Conservation (phyloP, 2,797 vertebrate species). For the Vespertilio murinus region DNA sequence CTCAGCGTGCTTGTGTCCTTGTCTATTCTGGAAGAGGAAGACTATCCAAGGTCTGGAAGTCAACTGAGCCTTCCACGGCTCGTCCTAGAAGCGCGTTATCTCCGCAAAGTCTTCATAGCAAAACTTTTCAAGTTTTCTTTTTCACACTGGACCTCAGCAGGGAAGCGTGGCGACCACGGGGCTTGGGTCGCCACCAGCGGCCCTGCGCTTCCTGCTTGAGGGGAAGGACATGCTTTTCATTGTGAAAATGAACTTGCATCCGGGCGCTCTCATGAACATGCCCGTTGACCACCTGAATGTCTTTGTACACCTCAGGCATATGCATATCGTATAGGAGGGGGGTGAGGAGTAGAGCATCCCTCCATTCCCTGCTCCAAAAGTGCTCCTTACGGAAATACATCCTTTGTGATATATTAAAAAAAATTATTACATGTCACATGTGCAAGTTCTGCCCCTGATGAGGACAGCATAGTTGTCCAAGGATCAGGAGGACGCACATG, state of each 20-base stretch:
- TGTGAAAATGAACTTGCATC: slow-evolving; percentile 80
- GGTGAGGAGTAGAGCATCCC: slow-evolving; percentile 73
- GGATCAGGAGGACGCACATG: slow-evolving; percentile 58
- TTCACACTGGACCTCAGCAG: slow-evolving; percentile 76
- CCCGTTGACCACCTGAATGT: slow-evolving; percentile 79
- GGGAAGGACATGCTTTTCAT: slow-evolving; percentile 76
- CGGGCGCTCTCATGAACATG: slow-evolving; percentile 77
- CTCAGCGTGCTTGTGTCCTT: slow-evolving; percentile 50
- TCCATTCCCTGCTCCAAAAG: slow-evolving; percentile 81
- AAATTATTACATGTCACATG: slow-evolving; percentile 50
- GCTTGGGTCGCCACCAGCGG: slow-evolving; percentile 76
- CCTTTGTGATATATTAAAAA: slow-evolving; percentile 71
- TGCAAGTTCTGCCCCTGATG: slow-evolving; percentile 75
- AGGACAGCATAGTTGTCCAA: slow-evolving; percentile 46
- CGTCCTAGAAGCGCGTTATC: slow-evolving; percentile 79
- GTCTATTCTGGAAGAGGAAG: slow-evolving; percentile 73
- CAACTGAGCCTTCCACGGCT: slow-evolving; percentile 77
- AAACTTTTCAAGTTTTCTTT: slow-evolving; percentile 79
- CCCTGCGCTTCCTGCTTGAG: slow-evolving; percentile 73
- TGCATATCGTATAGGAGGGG: slow-evolving; percentile 73
- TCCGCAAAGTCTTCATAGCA: slow-evolving; percentile 75
- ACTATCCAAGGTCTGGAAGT: slow-evolving; percentile 79
- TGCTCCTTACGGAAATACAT: slow-evolving; percentile 81
- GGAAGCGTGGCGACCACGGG: slow-evolving; percentile 78
- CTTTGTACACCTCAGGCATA: slow-evolving; percentile 81